Base-by-base conservation (phyloP, 1,140 invertebrate species). In the Drosophila saltans region DNA sequence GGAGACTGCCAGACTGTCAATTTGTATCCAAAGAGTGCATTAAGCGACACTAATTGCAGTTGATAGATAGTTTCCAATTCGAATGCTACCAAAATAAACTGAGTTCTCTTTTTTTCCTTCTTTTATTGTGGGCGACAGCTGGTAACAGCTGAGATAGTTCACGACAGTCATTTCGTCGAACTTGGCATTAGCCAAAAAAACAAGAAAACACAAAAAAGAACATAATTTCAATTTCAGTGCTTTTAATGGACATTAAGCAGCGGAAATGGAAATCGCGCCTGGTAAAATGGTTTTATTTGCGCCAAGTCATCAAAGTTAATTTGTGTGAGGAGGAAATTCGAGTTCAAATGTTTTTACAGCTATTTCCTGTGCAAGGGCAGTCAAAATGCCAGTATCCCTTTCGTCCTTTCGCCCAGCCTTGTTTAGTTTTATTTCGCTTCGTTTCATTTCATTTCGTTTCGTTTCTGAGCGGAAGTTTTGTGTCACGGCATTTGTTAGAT, bases 251-350 rank as follows among this genome's bases (percentile, higher is more conserved):
- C 64, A 77, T 89, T 88, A 89, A 85, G 66, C 77, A 69, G 71
- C 84, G 84, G 84, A 88, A 88, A 88, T 88, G 74, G 68, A 83
- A 52, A 84, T 80, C 83, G 84, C 83, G 80, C 80, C 80, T 56
- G 77, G 48, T 73, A 89, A 80, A 65, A 28, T 48, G 48, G 45
- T 55, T 71, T 70, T 78, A 77, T 88, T 88, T 83, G 75, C 66
- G 84, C 74, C 78, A 80, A 83, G 84, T 88, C 84, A 89, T 84
- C 80, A 78, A 89, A 84, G 71, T 80, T 84, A 81, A 88, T 88
- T 88, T 82, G 70, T 68, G 41, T 67, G 67, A 55, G 58, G 48
- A 66, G 80, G 73, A 89, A 78, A 71, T 75, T 78, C 40, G 64
- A 89, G 66, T 76, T 89, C 74, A 84, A 89, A 80, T 83, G 84